Evolutionary conservation across 2,113 vertebrate genomes (phyloP).

Genomic region (Forbesichthys papilliferus): DNA sequence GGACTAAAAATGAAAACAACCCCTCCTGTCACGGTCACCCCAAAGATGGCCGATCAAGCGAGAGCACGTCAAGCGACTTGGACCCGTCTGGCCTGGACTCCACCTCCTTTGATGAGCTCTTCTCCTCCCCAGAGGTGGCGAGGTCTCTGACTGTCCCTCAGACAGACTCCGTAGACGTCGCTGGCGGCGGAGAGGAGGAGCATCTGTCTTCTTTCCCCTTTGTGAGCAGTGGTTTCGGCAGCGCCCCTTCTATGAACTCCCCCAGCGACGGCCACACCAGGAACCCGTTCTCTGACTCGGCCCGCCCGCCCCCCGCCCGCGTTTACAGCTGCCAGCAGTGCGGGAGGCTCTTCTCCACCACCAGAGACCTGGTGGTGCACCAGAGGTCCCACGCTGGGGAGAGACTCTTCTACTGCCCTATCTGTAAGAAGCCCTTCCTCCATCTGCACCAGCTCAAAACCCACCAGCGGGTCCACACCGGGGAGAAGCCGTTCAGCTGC

Average conservation of each 20-base stretch:
- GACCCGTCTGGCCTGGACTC: conserved; percentile 8
- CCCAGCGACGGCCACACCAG: background rate
- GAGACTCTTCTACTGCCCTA: conserved; percentile 35
- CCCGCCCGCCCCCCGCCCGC: background rate
- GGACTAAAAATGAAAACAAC: background rate
- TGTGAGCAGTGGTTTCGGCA: background rate
- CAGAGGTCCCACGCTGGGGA: conserved; percentile 28
- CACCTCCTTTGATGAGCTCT: conserved; percentile 19
- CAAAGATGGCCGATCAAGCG: background rate
- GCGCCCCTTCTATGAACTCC: background rate
- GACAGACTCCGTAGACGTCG: background rate
- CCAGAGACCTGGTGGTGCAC: conserved; percentile 29
- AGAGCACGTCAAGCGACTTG: background rate
- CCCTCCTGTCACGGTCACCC: background rate
- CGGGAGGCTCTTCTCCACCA: conserved; percentile 13
- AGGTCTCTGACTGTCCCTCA: background rate
- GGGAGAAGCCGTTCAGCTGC: conserved; percentile 40
- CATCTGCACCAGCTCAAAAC: conserved; percentile 42
- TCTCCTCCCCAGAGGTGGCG: conserved; percentile 25
- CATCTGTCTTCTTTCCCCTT: conserved; percentile 12
- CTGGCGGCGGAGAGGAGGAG: background rate
- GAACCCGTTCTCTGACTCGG: background rate
- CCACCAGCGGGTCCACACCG: conserved; percentile 25
- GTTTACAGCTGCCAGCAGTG: conserved; percentile 23
- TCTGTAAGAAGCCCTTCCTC: conserved; percentile 40